Conservation (phyloP, 2,888 invertebrate species). For the Nymphalis polychloros region DNA sequence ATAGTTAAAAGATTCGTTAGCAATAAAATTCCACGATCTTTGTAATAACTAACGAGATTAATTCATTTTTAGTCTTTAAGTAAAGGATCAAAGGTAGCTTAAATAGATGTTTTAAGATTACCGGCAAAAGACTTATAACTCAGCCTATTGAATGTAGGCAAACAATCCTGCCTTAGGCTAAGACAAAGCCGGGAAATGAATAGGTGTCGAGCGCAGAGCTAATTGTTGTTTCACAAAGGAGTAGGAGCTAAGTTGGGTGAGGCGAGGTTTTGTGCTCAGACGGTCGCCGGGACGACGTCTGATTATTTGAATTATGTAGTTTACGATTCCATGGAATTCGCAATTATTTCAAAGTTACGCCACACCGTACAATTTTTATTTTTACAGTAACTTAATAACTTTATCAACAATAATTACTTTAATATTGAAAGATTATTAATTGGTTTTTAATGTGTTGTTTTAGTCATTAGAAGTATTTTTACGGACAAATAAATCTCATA, state of each 20-base stretch:
- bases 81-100: constrained; percentile 13
- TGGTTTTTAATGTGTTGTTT: too few relatives aligned
- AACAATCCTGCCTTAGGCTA: constrained; percentile 50
- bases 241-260: constrained; percentile 36
- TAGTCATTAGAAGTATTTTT: too few relatives aligned
- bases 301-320: constrained; percentile 25
- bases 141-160: constrained; percentile 52
- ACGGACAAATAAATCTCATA: too few relatives aligned
- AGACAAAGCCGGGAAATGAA: constrained; percentile 71
- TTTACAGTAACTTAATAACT: too few relatives aligned
- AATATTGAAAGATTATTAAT: too few relatives aligned
- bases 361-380: too few relatives aligned
- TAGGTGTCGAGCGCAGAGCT: constrained; percentile 71
- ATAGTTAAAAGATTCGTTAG: too few relatives aligned
- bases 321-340: constrained; percentile 11
- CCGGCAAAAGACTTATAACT: constrained; percentile 38
- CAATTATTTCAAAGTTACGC: too few relatives aligned
- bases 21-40: neutral
- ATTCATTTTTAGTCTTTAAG: constrained; percentile 2
- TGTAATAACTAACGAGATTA: neutral
- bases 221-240: constrained; percentile 57
- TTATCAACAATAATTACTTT: too few relatives aligned
- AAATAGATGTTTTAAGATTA: constrained; percentile 14
- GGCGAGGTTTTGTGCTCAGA: constrained; percentile 37
- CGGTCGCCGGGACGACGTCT: constrained; percentile 29